phyloP scores from a whole-genome alignment of 2,797 vertebrate genomes.

The Gambusia yucatana region DNA sequence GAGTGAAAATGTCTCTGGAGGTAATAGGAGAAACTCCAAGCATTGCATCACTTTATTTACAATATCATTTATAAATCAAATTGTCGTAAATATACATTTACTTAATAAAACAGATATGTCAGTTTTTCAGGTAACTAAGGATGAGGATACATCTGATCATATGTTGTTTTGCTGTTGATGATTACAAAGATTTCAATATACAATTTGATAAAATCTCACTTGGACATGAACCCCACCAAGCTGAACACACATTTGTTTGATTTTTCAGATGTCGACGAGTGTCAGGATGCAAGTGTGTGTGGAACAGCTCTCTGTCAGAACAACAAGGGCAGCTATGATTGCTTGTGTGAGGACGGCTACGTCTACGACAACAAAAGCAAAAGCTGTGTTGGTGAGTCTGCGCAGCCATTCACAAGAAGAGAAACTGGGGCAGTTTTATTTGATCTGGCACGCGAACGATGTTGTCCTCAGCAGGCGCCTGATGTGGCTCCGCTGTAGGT shows the following conservation, averaged over 20 bases:
- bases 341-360: conserved; percentile 88
- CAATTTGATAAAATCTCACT: neutral
- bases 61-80: neutral
- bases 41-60: neutral
- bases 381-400: conserved; percentile 87
- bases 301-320: conserved; percentile 90
- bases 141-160: neutral
- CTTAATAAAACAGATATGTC: neutral
- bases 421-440: neutral
- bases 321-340: conserved; percentile 85
- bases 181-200: neutral
- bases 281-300: conserved; percentile 81
- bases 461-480: conserved; percentile 44
- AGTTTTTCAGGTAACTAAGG: neutral
- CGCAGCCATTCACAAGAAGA: neutral
- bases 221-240: neutral
- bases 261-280: conserved; percentile 91
- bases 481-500: conserved; percentile 61
- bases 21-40: neutral
- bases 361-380: conserved; percentile 84
- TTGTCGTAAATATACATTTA: neutral
- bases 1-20: neutral
- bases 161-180: neutral
- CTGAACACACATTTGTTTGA: conserved; percentile 35
- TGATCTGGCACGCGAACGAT: conserved; percentile 27